phyloP scores from a whole-genome alignment of 2,113 vertebrate genomes.

The sheep (Ovis aries) region DNA sequence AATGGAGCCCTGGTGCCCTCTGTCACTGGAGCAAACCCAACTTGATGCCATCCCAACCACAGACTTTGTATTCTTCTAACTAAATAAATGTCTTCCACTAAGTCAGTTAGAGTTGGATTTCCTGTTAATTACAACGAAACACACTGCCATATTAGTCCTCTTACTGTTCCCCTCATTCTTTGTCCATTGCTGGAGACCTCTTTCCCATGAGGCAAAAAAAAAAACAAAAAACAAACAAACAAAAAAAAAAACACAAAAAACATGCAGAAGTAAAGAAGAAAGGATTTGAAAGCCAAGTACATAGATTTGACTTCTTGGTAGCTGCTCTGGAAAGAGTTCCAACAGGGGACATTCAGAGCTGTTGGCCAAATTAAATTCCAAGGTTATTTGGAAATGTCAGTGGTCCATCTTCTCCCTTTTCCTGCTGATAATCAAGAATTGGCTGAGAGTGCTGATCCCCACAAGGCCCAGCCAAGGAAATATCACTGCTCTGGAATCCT shows the following conservation, averaged over 20 bases:
- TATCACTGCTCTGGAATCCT: slow-evolving; percentile 35
- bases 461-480: slow-evolving; percentile 13
- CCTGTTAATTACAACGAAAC: neutral
- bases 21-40: neutral
- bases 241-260: neutral
- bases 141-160: neutral
- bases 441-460: slow-evolving; percentile 30
- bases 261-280: neutral
- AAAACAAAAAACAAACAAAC: neutral
- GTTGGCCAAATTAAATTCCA: neutral
- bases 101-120: neutral
- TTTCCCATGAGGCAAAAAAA: neutral
- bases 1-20: neutral
- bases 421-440: slow-evolving; percentile 41
- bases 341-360: neutral
- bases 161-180: neutral
- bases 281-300: neutral
- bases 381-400: slow-evolving; percentile 35
- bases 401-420: slow-evolving; percentile 15
- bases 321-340: slow-evolving; percentile 13
- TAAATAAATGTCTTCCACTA: neutral
- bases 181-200: neutral
- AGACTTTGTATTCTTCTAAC: neutral
- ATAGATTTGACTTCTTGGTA: neutral
- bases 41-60: neutral